phyloP scores from a whole-genome alignment of 2,888 invertebrate species.

The Perdita meconis region DNA sequence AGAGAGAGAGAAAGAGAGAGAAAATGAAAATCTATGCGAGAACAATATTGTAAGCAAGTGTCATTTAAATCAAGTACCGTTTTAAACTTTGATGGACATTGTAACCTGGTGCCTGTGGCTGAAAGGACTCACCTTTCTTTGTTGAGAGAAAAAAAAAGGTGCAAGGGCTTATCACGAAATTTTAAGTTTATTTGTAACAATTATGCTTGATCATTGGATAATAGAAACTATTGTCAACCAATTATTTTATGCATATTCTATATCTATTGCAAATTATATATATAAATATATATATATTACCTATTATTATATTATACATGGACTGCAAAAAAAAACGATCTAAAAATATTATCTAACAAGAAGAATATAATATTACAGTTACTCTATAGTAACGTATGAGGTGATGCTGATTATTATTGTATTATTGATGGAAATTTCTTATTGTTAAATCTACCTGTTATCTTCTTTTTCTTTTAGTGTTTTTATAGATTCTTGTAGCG shows the following conservation, averaged over 20 bases:
- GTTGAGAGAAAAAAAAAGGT: conserved; percentile 72
- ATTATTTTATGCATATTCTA: conserved; percentile 75
- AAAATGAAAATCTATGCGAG: conserved; percentile 82
- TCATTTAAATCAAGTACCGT: conserved; percentile 80
- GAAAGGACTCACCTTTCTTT: conserved; percentile 70
- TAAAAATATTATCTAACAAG: conserved; percentile 67
- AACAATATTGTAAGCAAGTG: conserved; percentile 80
- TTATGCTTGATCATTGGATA: conserved; percentile 74
- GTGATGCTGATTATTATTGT: conserved; percentile 73
- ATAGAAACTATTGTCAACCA: conserved; percentile 74
- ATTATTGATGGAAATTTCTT: conserved; percentile 75
- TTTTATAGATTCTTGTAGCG: conserved; percentile 40
- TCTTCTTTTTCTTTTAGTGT: conserved; percentile 66
- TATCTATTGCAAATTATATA: conserved; percentile 71
- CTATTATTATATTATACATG: conserved; percentile 71
- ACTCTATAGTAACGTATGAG: conserved; percentile 68
- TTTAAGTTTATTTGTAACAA: conserved; percentile 75
- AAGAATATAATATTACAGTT: conserved; percentile 67
- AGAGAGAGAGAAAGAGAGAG: no score
- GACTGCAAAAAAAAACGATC: conserved; percentile 71
- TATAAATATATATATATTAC: conserved; percentile 55
- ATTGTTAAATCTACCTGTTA: conserved; percentile 76
- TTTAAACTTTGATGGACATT: conserved; percentile 79
- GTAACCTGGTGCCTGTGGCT: conserved; percentile 79
- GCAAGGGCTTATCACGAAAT: conserved; percentile 73